A percentile compares a stretch with the other conserved stretches of the same genome.
phyloP scores from a whole-genome alignment of 2,113 vertebrate genomes.

The Oncorhynchus tshawytscha region DNA sequence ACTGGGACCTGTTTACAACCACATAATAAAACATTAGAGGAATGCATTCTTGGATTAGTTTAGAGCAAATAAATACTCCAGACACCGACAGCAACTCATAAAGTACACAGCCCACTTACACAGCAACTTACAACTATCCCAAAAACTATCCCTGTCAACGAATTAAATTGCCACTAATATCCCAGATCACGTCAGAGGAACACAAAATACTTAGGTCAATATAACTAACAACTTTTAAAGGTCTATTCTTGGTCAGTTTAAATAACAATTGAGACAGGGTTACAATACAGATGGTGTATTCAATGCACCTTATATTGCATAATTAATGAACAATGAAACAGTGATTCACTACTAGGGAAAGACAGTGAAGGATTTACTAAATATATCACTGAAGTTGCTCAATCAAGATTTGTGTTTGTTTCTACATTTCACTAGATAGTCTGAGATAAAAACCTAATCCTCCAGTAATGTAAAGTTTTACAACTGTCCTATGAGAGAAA shows the following conservation, averaged over 20 bases:
- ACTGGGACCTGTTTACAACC: conserved; percentile 38
- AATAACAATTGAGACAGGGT: neutral
- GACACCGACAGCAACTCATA: conserved; percentile 11
- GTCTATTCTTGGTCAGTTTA: neutral
- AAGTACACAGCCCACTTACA: conserved; percentile 20
- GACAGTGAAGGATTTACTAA: conserved; percentile 3
- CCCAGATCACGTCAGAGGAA: neutral
- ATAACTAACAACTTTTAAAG: neutral
- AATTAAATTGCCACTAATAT: neutral
- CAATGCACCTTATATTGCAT: neutral
- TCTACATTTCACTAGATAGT: neutral
- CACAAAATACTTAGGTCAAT: neutral
- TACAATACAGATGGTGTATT: neutral
- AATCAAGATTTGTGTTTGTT: conserved; percentile 9
- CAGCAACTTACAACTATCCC: neutral
- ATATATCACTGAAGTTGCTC: conserved; percentile 12
- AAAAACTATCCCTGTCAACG: neutral
- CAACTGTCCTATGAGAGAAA: conserved; percentile 19
- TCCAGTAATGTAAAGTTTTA: conserved; percentile 11
- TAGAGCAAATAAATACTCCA: conserved; percentile 34
- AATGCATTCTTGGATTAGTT: conserved; percentile 41
- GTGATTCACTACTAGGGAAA: conserved; percentile 21
- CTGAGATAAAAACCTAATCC: conserved; percentile 9
- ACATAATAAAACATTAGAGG: conserved; percentile 46
- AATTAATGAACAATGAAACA: neutral